Percentiles rank a stretch among this genome's conserved stretches.
Conservation (phyloP, 2,888 invertebrate genomes). For the Drosophila silvestris region DNA sequence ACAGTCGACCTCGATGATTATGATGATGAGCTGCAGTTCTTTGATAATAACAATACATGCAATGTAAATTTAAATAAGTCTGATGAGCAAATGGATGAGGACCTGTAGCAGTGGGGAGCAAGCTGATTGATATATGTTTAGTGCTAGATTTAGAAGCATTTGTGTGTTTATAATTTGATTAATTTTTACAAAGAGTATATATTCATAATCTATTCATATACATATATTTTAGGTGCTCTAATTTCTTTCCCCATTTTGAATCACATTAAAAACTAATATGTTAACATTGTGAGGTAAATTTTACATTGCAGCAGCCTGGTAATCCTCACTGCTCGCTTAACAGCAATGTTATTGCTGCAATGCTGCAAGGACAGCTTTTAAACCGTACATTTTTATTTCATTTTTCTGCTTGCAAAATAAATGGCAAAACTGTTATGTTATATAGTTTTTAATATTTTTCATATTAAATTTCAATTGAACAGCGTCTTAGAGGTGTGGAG, state of each 20-base stretch:
- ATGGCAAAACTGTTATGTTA: neutral
- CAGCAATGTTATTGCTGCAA: neutral
- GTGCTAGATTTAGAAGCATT: slow-evolving; percentile 34
- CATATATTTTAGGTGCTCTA: slow-evolving; percentile 17
- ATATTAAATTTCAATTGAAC: neutral
- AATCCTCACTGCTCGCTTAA: slow-evolving; percentile 1
- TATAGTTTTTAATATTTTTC: neutral
- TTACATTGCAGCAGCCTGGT: slow-evolving; percentile 1
- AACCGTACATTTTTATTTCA: neutral
- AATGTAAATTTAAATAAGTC: slow-evolving; percentile 85
- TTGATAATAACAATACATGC: slow-evolving; percentile 83
- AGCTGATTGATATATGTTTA: slow-evolving; percentile 20
- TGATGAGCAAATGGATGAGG: slow-evolving; percentile 84
- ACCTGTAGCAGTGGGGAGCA: slow-evolving; percentile 58
- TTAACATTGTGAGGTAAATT: slow-evolving; percentile 4
- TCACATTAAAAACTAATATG: slow-evolving; percentile 35
- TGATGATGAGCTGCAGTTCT: slow-evolving; percentile 77
- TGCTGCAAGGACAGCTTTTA: neutral
- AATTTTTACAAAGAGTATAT: slow-evolving; percentile 33
- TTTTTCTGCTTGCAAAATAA: neutral
- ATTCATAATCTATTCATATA: slow-evolving; percentile 30
- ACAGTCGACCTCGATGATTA: slow-evolving; percentile 68
- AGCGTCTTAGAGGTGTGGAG: neutral
- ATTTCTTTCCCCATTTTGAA: slow-evolving; percentile 17
- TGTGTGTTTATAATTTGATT: slow-evolving; percentile 33